phyloP scores from a whole-genome alignment of 2,113 vertebrate species.

The Neomonachus schauinslandi region DNA sequence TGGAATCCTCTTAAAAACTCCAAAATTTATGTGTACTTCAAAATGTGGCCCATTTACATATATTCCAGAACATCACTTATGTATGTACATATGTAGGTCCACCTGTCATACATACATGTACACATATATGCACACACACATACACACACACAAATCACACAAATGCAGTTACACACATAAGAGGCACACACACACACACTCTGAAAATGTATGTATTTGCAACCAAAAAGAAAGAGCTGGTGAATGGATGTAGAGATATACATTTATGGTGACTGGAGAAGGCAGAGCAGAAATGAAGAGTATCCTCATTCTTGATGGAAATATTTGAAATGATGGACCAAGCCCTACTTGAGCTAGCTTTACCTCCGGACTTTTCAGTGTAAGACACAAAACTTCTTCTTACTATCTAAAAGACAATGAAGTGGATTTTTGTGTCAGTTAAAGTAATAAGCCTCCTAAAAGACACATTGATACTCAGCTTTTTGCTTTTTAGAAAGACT shows the following conservation, averaged over 20 bases:
- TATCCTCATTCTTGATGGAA: not conserved
- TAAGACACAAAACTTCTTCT: not conserved
- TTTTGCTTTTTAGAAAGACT: not conserved
- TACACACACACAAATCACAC: not conserved
- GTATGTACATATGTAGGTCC: not conserved
- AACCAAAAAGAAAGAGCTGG: not conserved
- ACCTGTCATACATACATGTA: too few relatives aligned
- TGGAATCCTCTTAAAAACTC: not conserved
- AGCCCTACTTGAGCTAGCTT: not conserved
- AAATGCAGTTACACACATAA: not conserved
- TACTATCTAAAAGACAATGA: not conserved
- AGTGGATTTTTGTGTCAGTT: not conserved
- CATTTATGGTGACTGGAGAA: not conserved
- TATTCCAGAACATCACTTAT: not conserved
- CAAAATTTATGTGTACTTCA: not conserved
- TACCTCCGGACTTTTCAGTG: not conserved
- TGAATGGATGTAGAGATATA: not conserved
- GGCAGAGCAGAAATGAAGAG: not conserved
- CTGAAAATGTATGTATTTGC: not conserved
- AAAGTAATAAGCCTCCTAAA: not conserved
- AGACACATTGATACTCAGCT: not conserved
- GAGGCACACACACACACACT: not conserved
- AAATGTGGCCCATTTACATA: not conserved
- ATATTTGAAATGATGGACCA: not conserved
- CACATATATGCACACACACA: not conserved